phyloP scores from a whole-genome alignment of 2,888 invertebrate genomes.

The Lithosia quadra region DNA sequence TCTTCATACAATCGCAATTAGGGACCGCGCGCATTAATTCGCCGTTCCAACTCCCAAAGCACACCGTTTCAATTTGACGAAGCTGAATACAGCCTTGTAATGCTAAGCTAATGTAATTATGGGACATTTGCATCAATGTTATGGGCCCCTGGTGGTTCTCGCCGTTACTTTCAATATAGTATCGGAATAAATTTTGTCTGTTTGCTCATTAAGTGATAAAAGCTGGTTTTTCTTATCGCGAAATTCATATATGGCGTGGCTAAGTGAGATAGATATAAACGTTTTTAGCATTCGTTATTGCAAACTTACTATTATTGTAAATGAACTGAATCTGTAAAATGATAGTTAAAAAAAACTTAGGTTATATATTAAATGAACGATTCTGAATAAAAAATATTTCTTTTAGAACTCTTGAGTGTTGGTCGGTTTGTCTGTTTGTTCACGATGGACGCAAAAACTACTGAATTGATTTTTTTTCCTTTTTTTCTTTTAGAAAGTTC shows the following conservation, averaged over 20 bases:
- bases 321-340: too few species aligned
- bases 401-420: too few species aligned
- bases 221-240: neutral
- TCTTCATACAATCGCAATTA: constrained; percentile 84
- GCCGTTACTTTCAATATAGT: constrained; percentile 74
- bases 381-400: too few species aligned
- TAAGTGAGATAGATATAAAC: neutral
- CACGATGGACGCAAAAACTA: too few species aligned
- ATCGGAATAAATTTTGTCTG: constrained; percentile 61
- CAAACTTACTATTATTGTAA: too few species aligned
- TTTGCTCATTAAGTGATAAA: constrained; percentile 42
- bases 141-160: constrained; percentile 71
- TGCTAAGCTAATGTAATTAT: constrained; percentile 69
- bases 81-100: constrained; percentile 69
- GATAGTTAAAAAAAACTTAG: too few species aligned
- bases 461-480: too few species aligned
- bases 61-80: constrained; percentile 67
- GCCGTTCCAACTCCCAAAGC: constrained; percentile 36
- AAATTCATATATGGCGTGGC: neutral
- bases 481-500: too few species aligned
- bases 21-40: constrained; percentile 62
- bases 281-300: neutral
- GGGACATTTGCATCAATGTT: constrained; percentile 77
- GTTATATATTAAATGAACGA: too few species aligned
- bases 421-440: too few species aligned